These are phyloP conservation scores for Liparis tanakae DNA, from an alignment of 2,797 vertebrate species.

Conservation along the genomic window DNA sequence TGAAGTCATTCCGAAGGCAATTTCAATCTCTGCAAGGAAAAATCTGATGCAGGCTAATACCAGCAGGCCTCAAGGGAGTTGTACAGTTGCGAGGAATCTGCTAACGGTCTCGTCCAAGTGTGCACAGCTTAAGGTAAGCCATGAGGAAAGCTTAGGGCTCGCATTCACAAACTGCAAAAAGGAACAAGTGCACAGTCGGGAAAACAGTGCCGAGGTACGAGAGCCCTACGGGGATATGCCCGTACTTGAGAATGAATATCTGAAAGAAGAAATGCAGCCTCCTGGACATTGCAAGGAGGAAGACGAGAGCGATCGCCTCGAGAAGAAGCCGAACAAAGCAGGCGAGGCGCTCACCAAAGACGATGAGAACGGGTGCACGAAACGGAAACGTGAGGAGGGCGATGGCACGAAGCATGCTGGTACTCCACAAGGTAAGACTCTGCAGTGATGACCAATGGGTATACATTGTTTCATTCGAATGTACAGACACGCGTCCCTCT, in stretches of 20 bases:
- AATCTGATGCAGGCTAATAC: not conserved
- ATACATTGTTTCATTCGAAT: not conserved
- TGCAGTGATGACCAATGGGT: not conserved
- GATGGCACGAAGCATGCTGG: not conserved
- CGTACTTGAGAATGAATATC: conserved; percentile 51
- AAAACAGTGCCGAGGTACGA: not conserved
- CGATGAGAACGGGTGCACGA: rapidly evolving
- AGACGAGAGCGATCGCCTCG: not conserved
- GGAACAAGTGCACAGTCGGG: not conserved
- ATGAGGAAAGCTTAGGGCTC: not conserved
- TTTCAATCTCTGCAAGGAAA: conserved; percentile 33
- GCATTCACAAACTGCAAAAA: conserved; percentile 21
- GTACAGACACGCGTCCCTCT: not conserved
- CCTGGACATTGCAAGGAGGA: not conserved
- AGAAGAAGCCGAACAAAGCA: not conserved
- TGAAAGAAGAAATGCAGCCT: conserved; percentile 24
- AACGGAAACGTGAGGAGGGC: conserved; percentile 3
- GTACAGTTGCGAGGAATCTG: conserved; percentile 9
- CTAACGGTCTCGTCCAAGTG: conserved; percentile 29
- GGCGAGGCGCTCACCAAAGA: not conserved
- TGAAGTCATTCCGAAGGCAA: not conserved
- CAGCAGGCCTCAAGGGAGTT: not conserved
- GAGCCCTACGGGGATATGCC: conserved; percentile 54
- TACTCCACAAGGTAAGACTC: conserved; percentile 51
- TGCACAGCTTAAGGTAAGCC: conserved; percentile 18